These are phyloP conservation scores for Nycteola revayana DNA, from an alignment of 2,888 invertebrate genomes.

Conservation along the genomic window DNA sequence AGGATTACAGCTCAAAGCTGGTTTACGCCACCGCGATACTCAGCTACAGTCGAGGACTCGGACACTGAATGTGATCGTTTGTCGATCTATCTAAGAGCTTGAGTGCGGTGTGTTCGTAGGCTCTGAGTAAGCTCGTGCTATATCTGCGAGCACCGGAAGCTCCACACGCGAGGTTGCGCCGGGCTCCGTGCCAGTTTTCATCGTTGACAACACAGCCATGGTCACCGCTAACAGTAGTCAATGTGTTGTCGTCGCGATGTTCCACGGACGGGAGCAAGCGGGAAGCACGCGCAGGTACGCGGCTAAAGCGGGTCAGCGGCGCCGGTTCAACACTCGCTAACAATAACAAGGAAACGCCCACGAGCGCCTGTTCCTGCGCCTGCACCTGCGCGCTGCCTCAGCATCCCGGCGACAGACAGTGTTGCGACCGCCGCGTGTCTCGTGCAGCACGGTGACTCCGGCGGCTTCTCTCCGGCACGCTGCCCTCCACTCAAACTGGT, in stretches of 20 bases:
- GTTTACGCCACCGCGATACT: too few relatives aligned
- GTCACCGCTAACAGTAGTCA: too few relatives aligned
- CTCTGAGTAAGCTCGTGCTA: too few relatives aligned
- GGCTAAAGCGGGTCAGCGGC: constrained; percentile 39
- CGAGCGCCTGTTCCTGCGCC: too few relatives aligned
- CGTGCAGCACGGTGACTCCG: constrained; percentile 23
- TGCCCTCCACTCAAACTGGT: constrained; percentile 35
- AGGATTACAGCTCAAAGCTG: too few relatives aligned
- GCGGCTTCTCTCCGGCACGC: constrained; percentile 1
- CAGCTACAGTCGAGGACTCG: too few relatives aligned
- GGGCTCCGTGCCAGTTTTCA: not conserved
- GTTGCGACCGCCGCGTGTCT: constrained; percentile 42
- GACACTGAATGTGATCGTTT: too few relatives aligned
- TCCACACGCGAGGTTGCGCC: constrained; percentile 18
- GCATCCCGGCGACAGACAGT: constrained; percentile 54
- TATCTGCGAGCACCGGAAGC: constrained; percentile 22
- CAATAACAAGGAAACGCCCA: constrained; percentile 56
- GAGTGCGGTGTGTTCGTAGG: too few relatives aligned
- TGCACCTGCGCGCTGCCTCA: not conserved
- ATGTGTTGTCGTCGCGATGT: constrained; percentile 1
- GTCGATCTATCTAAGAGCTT: too few relatives aligned
- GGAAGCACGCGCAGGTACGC: constrained; percentile 13
- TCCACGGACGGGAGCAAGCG: constrained; percentile 11
- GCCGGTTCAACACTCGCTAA: constrained; percentile 51
- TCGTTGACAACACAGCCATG: too few relatives aligned